Base-by-base conservation (phyloP, 2,113 vertebrate genomes). In the Petroica traversi region DNA sequence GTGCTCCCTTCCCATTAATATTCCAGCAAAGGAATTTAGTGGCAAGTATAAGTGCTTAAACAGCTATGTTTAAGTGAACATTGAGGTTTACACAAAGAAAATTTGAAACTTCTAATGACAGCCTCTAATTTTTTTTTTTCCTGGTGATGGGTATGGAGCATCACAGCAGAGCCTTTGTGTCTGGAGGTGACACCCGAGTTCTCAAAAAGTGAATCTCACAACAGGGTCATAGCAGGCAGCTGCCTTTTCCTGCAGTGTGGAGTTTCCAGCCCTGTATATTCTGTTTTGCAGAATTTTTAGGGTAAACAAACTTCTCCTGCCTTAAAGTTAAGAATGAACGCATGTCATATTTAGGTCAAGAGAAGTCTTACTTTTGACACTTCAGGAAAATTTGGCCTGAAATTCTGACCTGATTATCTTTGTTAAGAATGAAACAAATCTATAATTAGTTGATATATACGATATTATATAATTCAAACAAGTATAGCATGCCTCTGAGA, bases 361-460 rank as follows among this genome's bases (percentile, higher is more conserved):
- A 33, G 29, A 28, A 88, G 18, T 19, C 89, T 85, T 85, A 79
- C 66, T 33, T 88, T 31, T 6, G 2, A 52, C 43, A 83, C 45
- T 19, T 78, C 54, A 86, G 57, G 43, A 87, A 92, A 93, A 92
- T 8, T 61, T 6, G 20, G 31, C 69, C 45, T 25, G 36, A 93
- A 92, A 78, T 66, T 89, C 80, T 81, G 19, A 46, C 25, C n/a
- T 29, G 15, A 14, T 57, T 87, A 66, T 52, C 92, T 92, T 74
- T 80, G 89, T 88, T 77, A 86, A 59, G 58, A 92, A 85, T 55
- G 29, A 63, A 69, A 86, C 14, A 92, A 90, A 78, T 77, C 49
- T 64, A 49, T 87, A 93, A 96, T 94, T 80, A 92, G 58, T 62
- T 82, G 7, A 88, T 94, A 64, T 64, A 92, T 57, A 81, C 84